Evolutionary conservation across 2,797 vertebrate species (phyloP).

Genomic region (Arvicola amphibius): DNA sequence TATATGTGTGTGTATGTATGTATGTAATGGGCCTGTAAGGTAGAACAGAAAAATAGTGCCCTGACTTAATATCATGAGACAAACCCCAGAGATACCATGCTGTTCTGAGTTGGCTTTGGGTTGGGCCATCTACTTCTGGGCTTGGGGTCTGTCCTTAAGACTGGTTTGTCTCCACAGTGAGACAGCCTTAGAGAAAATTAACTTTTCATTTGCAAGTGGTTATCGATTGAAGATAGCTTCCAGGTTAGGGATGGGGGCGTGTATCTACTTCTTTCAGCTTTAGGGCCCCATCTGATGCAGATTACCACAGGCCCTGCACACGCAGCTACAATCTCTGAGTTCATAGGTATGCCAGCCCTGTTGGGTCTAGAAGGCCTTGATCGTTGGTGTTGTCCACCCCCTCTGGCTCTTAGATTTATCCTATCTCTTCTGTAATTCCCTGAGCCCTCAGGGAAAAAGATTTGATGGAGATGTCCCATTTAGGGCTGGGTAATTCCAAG

Average conservation of each 20-base stretch:
- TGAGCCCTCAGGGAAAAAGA: background rate
- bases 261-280: background rate
- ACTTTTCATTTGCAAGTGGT: background rate
- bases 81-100: background rate
- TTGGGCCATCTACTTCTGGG: background rate
- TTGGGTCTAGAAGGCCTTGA: background rate
- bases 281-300: background rate
- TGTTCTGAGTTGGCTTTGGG: background rate
- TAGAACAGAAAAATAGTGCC: background rate
- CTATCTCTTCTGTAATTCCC: background rate
- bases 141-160: background rate
- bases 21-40: background rate
- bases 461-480: background rate
- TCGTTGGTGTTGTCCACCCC: no score
- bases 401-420: background rate
- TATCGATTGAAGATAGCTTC: background rate
- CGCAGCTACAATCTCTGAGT: no score
- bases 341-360: background rate
- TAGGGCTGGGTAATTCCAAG: background rate
- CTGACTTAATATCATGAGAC: background rate
- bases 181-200: background rate
- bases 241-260: background rate
- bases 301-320: background rate
- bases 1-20: no score
- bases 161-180: background rate